Percentiles rank a stretch among this genome's conserved stretches.
Evolutionary conservation across 1,140 invertebrate species (phyloP).

Genomic region (Apis laboriosa): DNA sequence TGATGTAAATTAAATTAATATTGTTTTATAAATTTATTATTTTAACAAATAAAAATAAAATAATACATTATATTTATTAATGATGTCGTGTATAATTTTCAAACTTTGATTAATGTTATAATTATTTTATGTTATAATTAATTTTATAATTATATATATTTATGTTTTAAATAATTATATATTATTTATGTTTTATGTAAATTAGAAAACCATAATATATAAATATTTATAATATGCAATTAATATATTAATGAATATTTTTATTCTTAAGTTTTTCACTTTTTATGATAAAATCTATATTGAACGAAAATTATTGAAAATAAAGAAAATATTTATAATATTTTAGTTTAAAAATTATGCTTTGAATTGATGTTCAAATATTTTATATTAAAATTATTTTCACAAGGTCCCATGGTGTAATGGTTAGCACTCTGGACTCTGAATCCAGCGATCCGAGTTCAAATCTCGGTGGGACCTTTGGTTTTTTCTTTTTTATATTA

Average conservation of each 20-base stretch:
- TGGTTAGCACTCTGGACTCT: slow-evolving; percentile 89
- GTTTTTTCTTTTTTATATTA: slow-evolving; percentile 16
- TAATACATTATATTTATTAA: not conserved
- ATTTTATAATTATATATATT: not conserved
- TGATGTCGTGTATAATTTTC: not conserved
- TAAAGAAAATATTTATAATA: too few species aligned
- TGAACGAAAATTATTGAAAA: not conserved
- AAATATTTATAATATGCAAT: not conserved
- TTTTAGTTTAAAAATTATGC: not conserved
- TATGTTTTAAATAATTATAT: too few species aligned
- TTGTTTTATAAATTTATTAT: not conserved
- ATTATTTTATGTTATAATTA: not conserved
- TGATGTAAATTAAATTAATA: not conserved
- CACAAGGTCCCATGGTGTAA: slow-evolving; percentile 75
- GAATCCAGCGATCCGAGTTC: slow-evolving; percentile 88
- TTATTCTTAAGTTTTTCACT: not conserved
- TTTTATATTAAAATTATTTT: rapidly evolving
- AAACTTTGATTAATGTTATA: not conserved
- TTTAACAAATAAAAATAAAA: not conserved
- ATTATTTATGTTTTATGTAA: not conserved
- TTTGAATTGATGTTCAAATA: rapidly evolving
- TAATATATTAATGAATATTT: not conserved
- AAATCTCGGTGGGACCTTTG: slow-evolving; percentile 82
- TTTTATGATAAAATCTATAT: not conserved
- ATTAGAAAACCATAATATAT: not conserved